Percentiles rank a stretch among this genome's conserved stretches.
phyloP scores from a whole-genome alignment of 1,140 invertebrate species.

The Drosophila lacertosa region DNA sequence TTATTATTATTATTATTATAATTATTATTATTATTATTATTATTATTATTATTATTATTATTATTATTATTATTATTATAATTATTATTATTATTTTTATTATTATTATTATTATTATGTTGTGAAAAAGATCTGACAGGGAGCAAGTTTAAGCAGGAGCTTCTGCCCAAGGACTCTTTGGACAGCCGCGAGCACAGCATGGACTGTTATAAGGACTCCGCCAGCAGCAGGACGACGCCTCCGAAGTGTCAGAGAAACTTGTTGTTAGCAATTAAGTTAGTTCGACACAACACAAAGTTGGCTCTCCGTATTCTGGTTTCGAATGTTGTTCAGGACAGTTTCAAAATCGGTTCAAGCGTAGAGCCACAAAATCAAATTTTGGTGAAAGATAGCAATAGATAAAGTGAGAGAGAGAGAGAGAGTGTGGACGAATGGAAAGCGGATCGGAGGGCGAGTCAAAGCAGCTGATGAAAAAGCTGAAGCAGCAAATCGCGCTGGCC shows the following conservation, averaged over 20 bases:
- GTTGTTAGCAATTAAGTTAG: neutral
- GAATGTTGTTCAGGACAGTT: neutral
- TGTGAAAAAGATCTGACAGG: too few relatives aligned
- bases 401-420: neutral
- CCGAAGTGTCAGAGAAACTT: neutral
- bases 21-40: too few relatives aligned
- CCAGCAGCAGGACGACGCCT: neutral
- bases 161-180: constrained; percentile 25
- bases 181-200: constrained; percentile 4
- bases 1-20: too few relatives aligned
- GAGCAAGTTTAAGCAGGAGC: too few relatives aligned
- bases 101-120: too few relatives aligned
- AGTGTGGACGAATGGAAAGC: constrained; percentile 3
- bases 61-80: too few relatives aligned
- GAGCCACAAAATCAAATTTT: neutral
- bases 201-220: constrained; percentile 36
- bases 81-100: too few relatives aligned
- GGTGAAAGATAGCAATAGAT: neutral
- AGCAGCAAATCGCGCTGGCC: constrained; percentile 36
- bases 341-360: neutral
- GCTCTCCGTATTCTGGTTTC: neutral
- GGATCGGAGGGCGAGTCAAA: neutral
- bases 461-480: constrained; percentile 22
- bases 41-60: too few relatives aligned
- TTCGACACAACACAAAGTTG: neutral